phyloP scores from a whole-genome alignment of 2,888 invertebrate species.

The Microctonus aethiopoides region DNA sequence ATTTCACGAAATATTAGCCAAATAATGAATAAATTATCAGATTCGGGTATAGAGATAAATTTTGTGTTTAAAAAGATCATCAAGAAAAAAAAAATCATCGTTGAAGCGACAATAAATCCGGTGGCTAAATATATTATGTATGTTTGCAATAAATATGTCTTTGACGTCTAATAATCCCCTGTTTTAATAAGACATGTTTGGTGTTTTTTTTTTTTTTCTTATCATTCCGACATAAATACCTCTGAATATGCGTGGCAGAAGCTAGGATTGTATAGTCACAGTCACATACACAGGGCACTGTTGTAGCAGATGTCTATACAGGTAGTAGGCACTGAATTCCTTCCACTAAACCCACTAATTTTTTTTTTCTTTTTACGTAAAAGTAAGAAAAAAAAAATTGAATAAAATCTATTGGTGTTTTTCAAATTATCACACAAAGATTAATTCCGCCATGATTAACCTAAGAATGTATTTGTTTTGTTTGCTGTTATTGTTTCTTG shows the following conservation, averaged over 20 bases:
- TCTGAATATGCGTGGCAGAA: conserved; percentile 66
- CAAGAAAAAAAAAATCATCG: not conserved
- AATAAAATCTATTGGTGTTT: conserved; percentile 60
- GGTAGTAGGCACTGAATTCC: conserved; percentile 65
- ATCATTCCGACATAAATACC: conserved; percentile 67
- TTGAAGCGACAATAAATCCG: conserved; percentile 6
- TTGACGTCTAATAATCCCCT: conserved; percentile 17
- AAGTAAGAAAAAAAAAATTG: conserved; percentile 43
- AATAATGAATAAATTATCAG: not conserved
- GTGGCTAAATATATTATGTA: not conserved
- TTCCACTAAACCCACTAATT: conserved; percentile 65
- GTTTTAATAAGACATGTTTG: conserved; percentile 39
- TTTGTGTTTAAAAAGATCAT: no score
- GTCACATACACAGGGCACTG: conserved; percentile 65
- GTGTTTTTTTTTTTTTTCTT: conserved; percentile 66
- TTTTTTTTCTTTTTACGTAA: conserved; percentile 43
- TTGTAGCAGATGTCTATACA: conserved; percentile 63
- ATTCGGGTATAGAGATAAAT: not conserved
- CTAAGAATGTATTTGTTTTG: conserved; percentile 52
- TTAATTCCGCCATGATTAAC: conserved; percentile 49
- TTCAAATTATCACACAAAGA: conserved; percentile 47
- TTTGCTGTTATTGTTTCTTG: conserved; percentile 2
- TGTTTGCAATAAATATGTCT: not conserved
- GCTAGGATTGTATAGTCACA: conserved; percentile 67
- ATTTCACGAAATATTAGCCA: not conserved